Conservation (phyloP, 2,113 vertebrate genomes). For the Guaruba guarouba region DNA sequence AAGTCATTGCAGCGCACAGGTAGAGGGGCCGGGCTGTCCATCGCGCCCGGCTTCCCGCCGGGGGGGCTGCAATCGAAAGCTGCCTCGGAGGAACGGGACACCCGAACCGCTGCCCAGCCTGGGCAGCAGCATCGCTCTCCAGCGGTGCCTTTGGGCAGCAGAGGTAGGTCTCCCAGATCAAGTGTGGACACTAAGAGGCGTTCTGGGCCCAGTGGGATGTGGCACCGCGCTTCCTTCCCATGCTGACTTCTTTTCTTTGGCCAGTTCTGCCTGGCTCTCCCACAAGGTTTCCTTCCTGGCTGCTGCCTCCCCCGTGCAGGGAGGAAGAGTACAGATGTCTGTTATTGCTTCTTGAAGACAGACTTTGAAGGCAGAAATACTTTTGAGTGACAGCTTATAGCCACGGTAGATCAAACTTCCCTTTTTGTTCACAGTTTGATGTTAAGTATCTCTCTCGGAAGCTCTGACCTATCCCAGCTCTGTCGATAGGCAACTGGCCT, state of each 20-base stretch:
- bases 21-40: background rate
- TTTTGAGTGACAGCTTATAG: background rate
- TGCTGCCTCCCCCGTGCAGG: background rate
- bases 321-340: background rate
- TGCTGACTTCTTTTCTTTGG: background rate
- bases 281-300: background rate
- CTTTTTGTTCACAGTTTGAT: background rate
- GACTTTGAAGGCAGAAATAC: slow-evolving; percentile 14
- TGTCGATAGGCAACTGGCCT: background rate
- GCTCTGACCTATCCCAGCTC: background rate
- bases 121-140: background rate
- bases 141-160: background rate
- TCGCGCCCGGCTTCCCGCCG: fast-evolving
- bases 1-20: background rate
- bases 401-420: background rate
- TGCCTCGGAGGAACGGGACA: fast-evolving
- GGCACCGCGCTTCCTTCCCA: background rate
- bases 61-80: background rate
- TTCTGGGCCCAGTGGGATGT: background rate
- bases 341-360: background rate
- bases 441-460: background rate
- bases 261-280: background rate
- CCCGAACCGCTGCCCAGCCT: fast-evolving
- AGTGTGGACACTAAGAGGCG: fast-evolving
- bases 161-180: fast-evolving